Evolutionary conservation across 2,888 invertebrate genomes (phyloP).

Genomic region (Epistrophella euchroma): DNA sequence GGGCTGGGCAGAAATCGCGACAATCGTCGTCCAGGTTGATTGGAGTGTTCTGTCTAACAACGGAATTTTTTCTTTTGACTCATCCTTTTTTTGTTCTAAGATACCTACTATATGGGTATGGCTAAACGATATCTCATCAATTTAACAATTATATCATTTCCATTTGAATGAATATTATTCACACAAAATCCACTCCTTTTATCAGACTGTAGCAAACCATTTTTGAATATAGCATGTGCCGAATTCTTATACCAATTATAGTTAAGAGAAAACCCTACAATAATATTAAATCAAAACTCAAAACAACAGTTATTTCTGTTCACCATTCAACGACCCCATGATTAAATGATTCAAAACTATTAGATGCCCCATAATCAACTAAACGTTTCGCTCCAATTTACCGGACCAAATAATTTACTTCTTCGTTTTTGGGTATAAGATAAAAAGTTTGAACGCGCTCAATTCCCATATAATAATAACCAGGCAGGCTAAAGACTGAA

Average conservation of each 20-base stretch:
- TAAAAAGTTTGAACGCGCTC: not conserved
- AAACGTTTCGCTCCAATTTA: constrained; percentile 76
- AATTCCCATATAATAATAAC: constrained; percentile 51
- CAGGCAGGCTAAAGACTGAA: not conserved
- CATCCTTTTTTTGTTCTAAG: too few relatives aligned
- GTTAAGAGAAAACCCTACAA: constrained; percentile 43
- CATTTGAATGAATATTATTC: constrained; percentile 18
- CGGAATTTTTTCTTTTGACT: too few relatives aligned
- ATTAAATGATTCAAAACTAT: constrained; percentile 73
- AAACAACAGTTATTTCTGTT: constrained; percentile 70
- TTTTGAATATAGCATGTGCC: constrained; percentile 51
- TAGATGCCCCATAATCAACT: constrained; percentile 76
- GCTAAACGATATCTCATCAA: not conserved
- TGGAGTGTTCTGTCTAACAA: too few relatives aligned
- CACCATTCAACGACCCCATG: constrained; percentile 66
- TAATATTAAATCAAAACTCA: constrained; percentile 45
- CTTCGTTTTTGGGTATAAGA: constrained; percentile 32
- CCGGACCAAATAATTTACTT: constrained; percentile 73
- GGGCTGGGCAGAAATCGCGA: too few relatives aligned
- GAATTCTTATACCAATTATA: constrained; percentile 54
- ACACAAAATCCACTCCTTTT: constrained; percentile 11
- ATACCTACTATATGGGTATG: not conserved
- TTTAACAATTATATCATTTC: constrained; percentile 5
- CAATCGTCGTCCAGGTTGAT: too few relatives aligned
- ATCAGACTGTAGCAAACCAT: not conserved